Base-by-base conservation (phyloP, 2,797 vertebrate genomes). In the Spondyliosoma cantharus region DNA sequence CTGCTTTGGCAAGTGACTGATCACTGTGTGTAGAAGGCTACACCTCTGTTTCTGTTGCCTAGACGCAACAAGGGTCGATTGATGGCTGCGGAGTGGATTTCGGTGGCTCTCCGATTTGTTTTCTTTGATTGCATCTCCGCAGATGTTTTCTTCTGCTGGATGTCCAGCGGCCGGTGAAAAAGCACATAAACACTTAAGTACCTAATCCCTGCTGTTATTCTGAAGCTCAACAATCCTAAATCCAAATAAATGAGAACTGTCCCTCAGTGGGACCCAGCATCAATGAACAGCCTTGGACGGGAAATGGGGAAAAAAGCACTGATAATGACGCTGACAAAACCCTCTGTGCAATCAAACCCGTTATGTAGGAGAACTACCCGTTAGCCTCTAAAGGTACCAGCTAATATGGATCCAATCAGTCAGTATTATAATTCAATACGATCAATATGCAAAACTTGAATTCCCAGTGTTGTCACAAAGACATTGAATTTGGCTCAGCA, bases 231-330 rank as follows among this genome's bases (percentile, higher is more conserved):
- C 82, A 78, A 79, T 84, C 86, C 85, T 80, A 79, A 93, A 90
- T 90, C 82, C 83, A 81, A 88, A 90, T 82, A 83, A 92, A 91
- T 84, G 82, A 89, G 85, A 84, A 74, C 49, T 58, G 80, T 76
- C 83, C 56, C 85, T 90, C 82, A 72, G 81, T 70, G 78, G 67
- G 85, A 78, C 8, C 45, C 65, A n/a, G 24, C 68, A 81, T 91
- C 81, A 83, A 76, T 64, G 76, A 74, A 42, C 32, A 71, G 56
- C 69, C 68, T 74, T 42, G 27, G 81, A 74, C 75, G 56, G 45
- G 64, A 87, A 59, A 70, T 37, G 50, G 72, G 72, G 52, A 85
- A 85, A 85, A 83, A 88, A 50, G 71, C 71, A 78, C 63, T 25
- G 57, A 78, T 81, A 60, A 87, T 85, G 85, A 78, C 61, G 25